phyloP scores from a whole-genome alignment of 1,140 invertebrate genomes.

The Dinothrombium tinctorium region DNA sequence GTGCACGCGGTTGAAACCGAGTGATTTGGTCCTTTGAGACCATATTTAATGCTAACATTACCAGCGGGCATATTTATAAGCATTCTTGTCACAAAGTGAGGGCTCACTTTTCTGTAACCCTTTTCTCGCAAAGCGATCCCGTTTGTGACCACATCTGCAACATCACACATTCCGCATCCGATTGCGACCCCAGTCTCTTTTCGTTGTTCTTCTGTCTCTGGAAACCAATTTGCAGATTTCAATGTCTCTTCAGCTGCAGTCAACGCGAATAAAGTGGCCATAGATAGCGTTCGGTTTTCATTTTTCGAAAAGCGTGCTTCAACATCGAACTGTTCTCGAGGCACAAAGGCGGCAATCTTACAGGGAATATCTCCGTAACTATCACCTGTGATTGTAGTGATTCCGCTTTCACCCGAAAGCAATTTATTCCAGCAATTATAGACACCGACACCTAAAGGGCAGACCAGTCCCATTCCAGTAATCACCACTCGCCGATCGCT shows the following conservation, averaged over 20 bases:
- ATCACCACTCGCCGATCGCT: constrained; percentile 73
- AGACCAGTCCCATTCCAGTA: constrained; percentile 68
- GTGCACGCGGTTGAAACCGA: constrained; percentile 88
- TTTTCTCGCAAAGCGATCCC: constrained; percentile 39
- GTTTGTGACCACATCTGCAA: constrained; percentile 63
- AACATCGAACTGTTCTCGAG: constrained; percentile 36
- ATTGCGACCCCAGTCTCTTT: constrained; percentile 58
- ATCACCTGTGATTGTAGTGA: constrained; percentile 32
- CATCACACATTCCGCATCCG: constrained; percentile 82
- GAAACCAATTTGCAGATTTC: constrained; percentile 26
- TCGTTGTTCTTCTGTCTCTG: constrained; percentile 16
- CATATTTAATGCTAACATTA: constrained; percentile 18
- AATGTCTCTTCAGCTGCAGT: constrained; percentile 65
- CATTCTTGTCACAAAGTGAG: constrained; percentile 83
- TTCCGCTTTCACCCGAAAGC: constrained; percentile 41
- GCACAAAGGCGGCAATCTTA: constrained; percentile 44
- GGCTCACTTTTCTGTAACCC: constrained; percentile 69
- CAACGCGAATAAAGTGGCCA: constrained; percentile 51
- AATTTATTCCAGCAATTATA: constrained; percentile 47
- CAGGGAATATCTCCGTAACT: constrained; percentile 51
- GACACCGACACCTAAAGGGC: constrained; percentile 50
- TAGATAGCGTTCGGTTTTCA: constrained; percentile 55
- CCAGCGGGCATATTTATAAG: constrained; percentile 86
- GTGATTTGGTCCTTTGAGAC: constrained; percentile 69
- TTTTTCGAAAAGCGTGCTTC: constrained; percentile 37